Evolutionary conservation across 2,888 invertebrate species (phyloP).

Genomic region (Automeris io): DNA sequence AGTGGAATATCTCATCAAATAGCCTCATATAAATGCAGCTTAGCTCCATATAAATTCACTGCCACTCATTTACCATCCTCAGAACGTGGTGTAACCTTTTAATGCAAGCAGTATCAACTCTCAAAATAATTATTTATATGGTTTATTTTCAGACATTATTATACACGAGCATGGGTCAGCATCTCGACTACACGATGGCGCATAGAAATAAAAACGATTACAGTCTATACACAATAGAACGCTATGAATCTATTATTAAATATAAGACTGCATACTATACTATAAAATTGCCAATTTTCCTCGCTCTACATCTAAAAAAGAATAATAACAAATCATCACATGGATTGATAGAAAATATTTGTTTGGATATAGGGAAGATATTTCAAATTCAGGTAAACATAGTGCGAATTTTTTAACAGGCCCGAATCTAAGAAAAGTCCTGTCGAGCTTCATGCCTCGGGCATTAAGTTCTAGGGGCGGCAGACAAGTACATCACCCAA

Average conservation of each 20-base stretch:
- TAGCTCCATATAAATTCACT: too few species aligned
- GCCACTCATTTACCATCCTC: too few species aligned
- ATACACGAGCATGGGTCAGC: constrained; percentile 87
- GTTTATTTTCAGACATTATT: constrained; percentile 48
- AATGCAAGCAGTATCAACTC: too few species aligned
- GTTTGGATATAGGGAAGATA: constrained; percentile 92
- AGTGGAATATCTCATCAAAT: too few species aligned
- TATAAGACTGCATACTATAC: constrained; percentile 95
- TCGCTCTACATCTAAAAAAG: constrained; percentile 89
- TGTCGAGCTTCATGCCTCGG: too few species aligned
- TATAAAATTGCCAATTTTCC: constrained; percentile 89
- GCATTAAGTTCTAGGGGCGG: too few species aligned
- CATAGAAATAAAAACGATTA: constrained; percentile 42
- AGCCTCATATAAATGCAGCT: too few species aligned
- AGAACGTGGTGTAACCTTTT: too few species aligned
- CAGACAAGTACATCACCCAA: too few species aligned
- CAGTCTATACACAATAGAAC: constrained; percentile 84
- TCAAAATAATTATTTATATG: too few species aligned
- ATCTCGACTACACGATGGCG: constrained; percentile 84
- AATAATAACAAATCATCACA: constrained; percentile 81
- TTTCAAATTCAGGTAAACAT: constrained; percentile 90
- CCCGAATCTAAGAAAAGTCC: background rate
- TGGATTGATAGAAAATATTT: constrained; percentile 84
- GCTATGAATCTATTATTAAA: constrained; percentile 88
- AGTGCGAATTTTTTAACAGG: constrained; percentile 2